Evolutionary conservation across 2,113 vertebrate genomes (phyloP), one percentile per base, ranked within the genome.

Genomic region (Poecile atricapillus): DNA sequence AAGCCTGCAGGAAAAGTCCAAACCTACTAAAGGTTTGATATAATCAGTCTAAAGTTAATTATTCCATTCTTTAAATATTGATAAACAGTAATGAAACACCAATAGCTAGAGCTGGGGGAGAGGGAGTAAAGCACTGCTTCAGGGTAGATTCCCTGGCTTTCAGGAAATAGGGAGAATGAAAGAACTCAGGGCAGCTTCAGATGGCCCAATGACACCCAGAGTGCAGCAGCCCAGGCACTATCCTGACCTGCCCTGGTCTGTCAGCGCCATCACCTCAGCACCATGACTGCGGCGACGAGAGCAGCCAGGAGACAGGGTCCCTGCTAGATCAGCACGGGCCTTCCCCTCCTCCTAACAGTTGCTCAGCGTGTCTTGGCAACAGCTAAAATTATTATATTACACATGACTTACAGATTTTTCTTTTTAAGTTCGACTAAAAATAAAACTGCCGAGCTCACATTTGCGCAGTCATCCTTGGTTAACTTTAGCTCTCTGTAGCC

Each of bases 341-440:
- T 87, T 95, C 83, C 87, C 81, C 64, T 89, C 89, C 89, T 94
- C 91, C 74, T 43, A 64, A 46, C 93, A 95, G 93, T 79, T 92
- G 95, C 82, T 90, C 77, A 80, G 87, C 24, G 67, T 93, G 95
- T 94, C 95, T 94, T 97, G 96, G 95, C 94, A 97, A 96, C 95
- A 93, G 92, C 95, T 96, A 96, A 95, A 97, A 97, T 96, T 96
- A 97, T 95, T 95, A 91, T 73, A 93, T 97, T 96, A 94, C 94
- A 96, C 89, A 95, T 95, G 93, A 97, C 95, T 93, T 90, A 90
- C 62, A 37, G 65, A 80, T 88, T 92, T 83, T 91, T 87, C 73
- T 95, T 83, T 93, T 96, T 87, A 92, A 83, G 92, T 89, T 75
- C 1, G 8, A 56, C 87, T 91, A 93, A 88, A 89, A 97, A 95